Base-by-base conservation (phyloP, 2,113 vertebrate species). In the Atrichornis clamosus region DNA sequence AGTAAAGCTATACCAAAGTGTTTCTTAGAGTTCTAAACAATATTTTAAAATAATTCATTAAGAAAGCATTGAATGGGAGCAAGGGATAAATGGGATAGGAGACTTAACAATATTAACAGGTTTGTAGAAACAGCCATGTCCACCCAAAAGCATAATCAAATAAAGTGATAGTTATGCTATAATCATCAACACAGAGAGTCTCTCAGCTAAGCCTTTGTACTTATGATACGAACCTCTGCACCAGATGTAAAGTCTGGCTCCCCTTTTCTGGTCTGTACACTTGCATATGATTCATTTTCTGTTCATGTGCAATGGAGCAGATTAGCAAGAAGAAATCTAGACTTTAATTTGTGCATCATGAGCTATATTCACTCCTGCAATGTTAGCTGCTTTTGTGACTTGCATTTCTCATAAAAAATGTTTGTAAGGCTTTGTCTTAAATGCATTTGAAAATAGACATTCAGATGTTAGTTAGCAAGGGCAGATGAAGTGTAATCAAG, bases 51-150 rank as follows among this genome's bases (percentile, higher is more conserved):
- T 68, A 90, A 96, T 90, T 96, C 85, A 84, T 53, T 94, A 81
- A 87, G 67, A 93, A 88, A 81, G 18, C 39, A 84, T 78, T 91
- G 84, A 94, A 94, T 64, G 52, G 78, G 59, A 91, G 39, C 46
- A 88, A 85, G 50, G n/a, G 75, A 42, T 55, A 93, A 94, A 95
- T 55, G 62, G 91, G 77, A 91, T 62, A 91, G 84, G 53, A 94
- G 67, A 62, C 70, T 89, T 96, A 96, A 96, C 70, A 94, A 95
- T 90, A 94, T 94, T 95, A 96, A 94, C 92, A 94, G 93, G 47
- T 93, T 92, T 96, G 69, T 42, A 89, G 39, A 93, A 96, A 92
- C 55, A 90, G 73, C 82, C 75, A 84, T 11, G 4, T 87, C 55
- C 52, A 96, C 92, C 68, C 83, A 91, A 86, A 96, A 95, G 90